phyloP scores from a whole-genome alignment of 2,888 invertebrate genomes.

The Axea sp. region DNA sequence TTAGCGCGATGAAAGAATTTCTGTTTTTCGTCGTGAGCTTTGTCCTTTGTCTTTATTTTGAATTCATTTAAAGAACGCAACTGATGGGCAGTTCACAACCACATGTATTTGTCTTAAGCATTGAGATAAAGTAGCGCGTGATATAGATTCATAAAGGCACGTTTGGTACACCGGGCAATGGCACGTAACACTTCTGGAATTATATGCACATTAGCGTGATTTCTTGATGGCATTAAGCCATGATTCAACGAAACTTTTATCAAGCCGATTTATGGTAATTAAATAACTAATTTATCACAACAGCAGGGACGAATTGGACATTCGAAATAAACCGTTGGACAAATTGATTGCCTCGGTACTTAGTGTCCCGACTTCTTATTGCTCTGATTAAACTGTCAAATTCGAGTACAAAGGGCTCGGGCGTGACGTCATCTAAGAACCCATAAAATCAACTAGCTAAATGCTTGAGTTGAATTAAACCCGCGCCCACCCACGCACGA shows the following conservation, averaged over 20 bases:
- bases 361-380: constrained; percentile 23
- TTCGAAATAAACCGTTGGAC: constrained; percentile 32
- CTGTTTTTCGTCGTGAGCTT: no score
- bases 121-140: no score
- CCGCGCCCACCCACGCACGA: constrained; percentile 68
- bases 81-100: no score
- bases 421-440: constrained; percentile 70
- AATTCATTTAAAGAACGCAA: no score
- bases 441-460: constrained; percentile 71
- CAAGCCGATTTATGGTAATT: constrained; percentile 36
- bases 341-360: constrained; percentile 42
- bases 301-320: constrained; percentile 14
- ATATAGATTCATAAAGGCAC: no score
- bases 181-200: constrained; percentile 6
- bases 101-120: no score
- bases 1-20: no score
- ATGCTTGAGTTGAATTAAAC: constrained; percentile 72
- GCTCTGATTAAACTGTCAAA: constrained; percentile 57
- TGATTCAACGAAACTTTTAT: constrained; percentile 19
- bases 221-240: constrained; percentile 22
- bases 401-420: constrained; percentile 45
- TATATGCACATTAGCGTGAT: constrained; percentile 22
- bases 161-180: no score
- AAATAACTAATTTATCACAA: constrained; percentile 40
- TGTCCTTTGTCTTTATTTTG: no score